phyloP scores from a whole-genome alignment of 2,113 vertebrate genomes.

The Cynopterus brachyotis region DNA sequence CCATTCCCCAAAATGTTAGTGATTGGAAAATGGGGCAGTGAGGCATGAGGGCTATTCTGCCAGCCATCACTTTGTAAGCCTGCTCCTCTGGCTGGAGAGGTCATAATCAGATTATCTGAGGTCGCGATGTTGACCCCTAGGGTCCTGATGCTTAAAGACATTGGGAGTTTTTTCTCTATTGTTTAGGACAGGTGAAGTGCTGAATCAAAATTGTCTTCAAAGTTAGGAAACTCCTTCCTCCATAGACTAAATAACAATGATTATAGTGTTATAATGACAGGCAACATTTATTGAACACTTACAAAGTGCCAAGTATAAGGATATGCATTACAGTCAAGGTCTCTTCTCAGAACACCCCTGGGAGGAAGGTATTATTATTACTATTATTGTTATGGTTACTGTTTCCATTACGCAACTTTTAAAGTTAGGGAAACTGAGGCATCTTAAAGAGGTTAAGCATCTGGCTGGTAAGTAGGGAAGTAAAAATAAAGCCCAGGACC shows the following conservation, averaged over 20 bases:
- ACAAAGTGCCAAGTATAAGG: neutral
- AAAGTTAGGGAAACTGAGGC: neutral
- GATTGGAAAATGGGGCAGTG: slow-evolving; percentile 20
- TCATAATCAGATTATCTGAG: neutral
- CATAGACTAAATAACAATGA: neutral
- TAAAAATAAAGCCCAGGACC: neutral
- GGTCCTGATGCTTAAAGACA: neutral
- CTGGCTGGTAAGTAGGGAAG: neutral
- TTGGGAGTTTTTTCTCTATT: neutral
- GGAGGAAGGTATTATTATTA: neutral
- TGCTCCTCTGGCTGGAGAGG: no score
- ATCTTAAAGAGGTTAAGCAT: neutral
- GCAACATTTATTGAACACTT: neutral
- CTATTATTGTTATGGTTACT: neutral
- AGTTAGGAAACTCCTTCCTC: neutral
- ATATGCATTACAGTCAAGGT: neutral
- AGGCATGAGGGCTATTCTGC: neutral
- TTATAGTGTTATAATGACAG: neutral
- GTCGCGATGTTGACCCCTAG: neutral
- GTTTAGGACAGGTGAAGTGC: neutral
- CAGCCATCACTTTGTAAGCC: fast-evolving
- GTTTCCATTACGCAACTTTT: neutral
- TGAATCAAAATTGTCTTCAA: neutral
- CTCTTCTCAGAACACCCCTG: neutral
- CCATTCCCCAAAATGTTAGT: neutral